Conservation (phyloP, 2,797 vertebrate genomes). For the Manis javanica region DNA sequence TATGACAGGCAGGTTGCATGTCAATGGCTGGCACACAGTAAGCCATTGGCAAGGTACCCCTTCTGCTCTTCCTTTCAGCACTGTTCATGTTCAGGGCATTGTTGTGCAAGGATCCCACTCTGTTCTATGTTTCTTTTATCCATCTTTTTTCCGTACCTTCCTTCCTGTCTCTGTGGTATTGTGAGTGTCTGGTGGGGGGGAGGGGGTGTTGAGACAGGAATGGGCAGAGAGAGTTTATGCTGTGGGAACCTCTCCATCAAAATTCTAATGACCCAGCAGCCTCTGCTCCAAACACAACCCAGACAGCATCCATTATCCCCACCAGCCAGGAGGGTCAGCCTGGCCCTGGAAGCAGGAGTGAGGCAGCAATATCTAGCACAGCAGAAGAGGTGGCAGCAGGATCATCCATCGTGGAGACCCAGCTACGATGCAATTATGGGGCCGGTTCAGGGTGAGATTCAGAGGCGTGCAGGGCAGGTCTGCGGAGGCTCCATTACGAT, state of each 20-base stretch:
- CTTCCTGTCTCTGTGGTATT: background rate
- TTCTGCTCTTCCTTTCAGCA: background rate
- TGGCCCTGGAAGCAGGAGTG: background rate
- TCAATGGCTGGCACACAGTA: fast-evolving
- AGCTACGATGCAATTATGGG: background rate
- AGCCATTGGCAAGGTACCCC: fast-evolving
- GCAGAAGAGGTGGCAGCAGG: background rate
- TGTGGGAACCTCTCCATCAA: background rate
- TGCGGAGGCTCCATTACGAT: background rate
- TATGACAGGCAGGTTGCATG: background rate
- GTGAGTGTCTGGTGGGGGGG: fast-evolving
- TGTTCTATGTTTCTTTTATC: too few species aligned
- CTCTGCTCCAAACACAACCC: background rate
- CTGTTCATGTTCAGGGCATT: fast-evolving
- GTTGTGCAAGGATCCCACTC: fast-evolving
- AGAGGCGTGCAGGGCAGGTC: background rate
- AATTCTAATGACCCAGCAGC: background rate
- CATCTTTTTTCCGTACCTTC: background rate
- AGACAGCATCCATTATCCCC: background rate
- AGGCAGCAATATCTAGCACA: background rate
- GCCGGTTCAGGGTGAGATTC: background rate
- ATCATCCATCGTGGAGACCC: background rate
- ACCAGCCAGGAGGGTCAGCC: background rate
- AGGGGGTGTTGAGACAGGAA: background rate
- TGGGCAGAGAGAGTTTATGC: background rate